Evolutionary conservation across 2,888 invertebrate species (phyloP).

Genomic region (Drosophila nr. perissopoda): DNA sequence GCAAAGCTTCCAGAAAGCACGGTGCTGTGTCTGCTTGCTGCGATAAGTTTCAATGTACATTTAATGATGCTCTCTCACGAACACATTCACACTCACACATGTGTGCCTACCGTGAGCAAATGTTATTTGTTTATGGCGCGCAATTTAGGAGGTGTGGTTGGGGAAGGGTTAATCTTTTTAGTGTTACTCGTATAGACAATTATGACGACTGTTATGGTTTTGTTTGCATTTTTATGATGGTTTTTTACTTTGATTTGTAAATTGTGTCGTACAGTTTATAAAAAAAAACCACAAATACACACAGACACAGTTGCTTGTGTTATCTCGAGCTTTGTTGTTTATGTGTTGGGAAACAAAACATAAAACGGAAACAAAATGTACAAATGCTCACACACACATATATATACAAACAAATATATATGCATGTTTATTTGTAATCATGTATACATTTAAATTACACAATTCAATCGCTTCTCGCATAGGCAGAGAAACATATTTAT

Average conservation of each 20-base stretch:
- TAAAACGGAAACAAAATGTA: constrained; percentile 50
- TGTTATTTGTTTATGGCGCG: constrained; percentile 74
- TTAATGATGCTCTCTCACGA: constrained; percentile 48
- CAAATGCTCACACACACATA: constrained; percentile 3
- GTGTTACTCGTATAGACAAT: constrained; percentile 23
- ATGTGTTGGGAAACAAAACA: constrained; percentile 41
- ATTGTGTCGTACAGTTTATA: constrained; percentile 16
- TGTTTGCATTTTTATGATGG: constrained; percentile 25
- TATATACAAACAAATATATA: not conserved
- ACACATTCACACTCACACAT: constrained; percentile 3
- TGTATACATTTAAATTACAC: constrained; percentile 36
- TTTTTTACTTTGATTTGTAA: constrained; percentile 22
- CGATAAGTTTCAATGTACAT: constrained; percentile 51
- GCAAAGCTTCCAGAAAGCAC: constrained; percentile 45
- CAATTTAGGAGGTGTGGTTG: constrained; percentile 55
- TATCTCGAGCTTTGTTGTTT: constrained; percentile 42
- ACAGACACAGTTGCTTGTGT: constrained; percentile 22
- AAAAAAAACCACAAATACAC: constrained; percentile 5
- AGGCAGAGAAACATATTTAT: constrained; percentile 13
- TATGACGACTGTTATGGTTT: constrained; percentile 15
- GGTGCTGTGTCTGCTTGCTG: constrained; percentile 29
- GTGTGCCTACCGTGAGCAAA: constrained; percentile 2
- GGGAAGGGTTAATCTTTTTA: constrained; percentile 60
- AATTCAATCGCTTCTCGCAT: constrained; percentile 23
- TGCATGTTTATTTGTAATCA: constrained; percentile 14